Evolutionary conservation across 1,140 invertebrate species (phyloP), one percentile per base, ranked within the genome.

Genomic region (Drosophila kohkoa): DNA sequence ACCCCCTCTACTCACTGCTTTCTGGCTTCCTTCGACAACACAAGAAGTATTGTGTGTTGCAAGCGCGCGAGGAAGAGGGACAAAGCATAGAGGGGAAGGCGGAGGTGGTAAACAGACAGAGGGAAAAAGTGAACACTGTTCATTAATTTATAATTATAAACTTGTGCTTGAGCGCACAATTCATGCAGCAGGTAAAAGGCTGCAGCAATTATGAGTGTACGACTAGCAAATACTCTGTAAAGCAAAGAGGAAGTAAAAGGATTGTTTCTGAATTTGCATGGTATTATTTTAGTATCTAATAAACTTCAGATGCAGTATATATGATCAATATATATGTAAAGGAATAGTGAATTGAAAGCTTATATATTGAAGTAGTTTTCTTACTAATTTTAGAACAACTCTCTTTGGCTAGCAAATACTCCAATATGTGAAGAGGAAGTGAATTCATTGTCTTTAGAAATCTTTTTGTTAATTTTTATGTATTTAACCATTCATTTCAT

Each of bases 101-200:
- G 60, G 8, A 51, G 15, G 46, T 38, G 60, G 32, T 5, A 13
- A 30, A 16, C 11, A 45, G 51, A 52, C 38, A 35, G 64, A 8
- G 55, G 43, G 28, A 55, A 15, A 35, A 28, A 30, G 25, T 64
- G 41, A 67, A 76, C 59, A 77, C 63, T 79, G 77, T 77, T 80
- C 78, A 80, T 77, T 80, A 80, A 80, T 69, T 77, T 80, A 74
- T 80, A 80, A 80, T 80, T 80, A 80, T 80, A 77, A 80, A 80
- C 60, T 80, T 75, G 70, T 71, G 75, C 78, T 71, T 65, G 41
- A 28, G 41, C 58, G 75, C 77, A 77, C 76, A 78, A 58, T 64
- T 75, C 72, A 75, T 54, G 58, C 54, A 67, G 73, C 51, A 65
- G 41, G 16, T 45, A 25, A 58, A 15, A 58, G 13, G 3, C 20